Evolutionary conservation across 2,888 invertebrate species (phyloP).

Genomic region (Mythimna ferrago): DNA sequence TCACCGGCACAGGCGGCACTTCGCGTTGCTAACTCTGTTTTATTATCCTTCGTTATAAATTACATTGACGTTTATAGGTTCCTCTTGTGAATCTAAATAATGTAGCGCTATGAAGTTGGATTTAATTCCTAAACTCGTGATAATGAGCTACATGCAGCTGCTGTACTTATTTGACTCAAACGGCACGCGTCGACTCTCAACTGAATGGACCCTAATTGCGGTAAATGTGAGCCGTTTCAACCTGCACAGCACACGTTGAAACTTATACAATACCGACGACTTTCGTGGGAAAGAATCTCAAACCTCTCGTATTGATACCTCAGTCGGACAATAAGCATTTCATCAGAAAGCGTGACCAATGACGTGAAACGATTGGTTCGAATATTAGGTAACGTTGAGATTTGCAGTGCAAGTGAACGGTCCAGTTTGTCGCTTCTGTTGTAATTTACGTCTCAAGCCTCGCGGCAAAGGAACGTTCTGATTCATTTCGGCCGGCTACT

Average conservation of each 20-base stretch:
- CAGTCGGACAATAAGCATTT: constrained; percentile 71
- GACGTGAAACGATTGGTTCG: constrained; percentile 75
- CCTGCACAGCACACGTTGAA: constrained; percentile 74
- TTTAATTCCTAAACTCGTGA: constrained; percentile 16
- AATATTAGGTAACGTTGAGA: constrained; percentile 79
- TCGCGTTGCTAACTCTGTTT: constrained; percentile 49
- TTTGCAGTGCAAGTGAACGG: constrained; percentile 80
- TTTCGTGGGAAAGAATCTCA: constrained; percentile 79
- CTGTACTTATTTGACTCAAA: constrained; percentile 73
- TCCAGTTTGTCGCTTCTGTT: constrained; percentile 76
- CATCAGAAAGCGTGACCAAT: constrained; percentile 79
- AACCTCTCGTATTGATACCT: constrained; percentile 65
- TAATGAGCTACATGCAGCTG: constrained; percentile 66
- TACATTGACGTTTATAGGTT: constrained; percentile 44
- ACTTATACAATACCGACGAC: constrained; percentile 71
- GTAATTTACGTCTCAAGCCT: constrained; percentile 78
- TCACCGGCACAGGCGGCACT: constrained; percentile 53
- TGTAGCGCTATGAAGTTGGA: constrained; percentile 15
- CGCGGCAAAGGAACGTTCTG: constrained; percentile 66
- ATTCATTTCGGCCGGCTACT: constrained; percentile 67
- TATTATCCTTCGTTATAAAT: constrained; percentile 57
- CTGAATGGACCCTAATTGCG: constrained; percentile 85
- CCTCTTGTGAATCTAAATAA: constrained; percentile 39
- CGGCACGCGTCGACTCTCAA: constrained; percentile 78
- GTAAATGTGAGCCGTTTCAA: constrained; percentile 76